Evolutionary conservation across 2,888 invertebrate species (phyloP), one percentile per base, ranked within the genome.

Genomic region (Lamellibrachia satsuma): DNA sequence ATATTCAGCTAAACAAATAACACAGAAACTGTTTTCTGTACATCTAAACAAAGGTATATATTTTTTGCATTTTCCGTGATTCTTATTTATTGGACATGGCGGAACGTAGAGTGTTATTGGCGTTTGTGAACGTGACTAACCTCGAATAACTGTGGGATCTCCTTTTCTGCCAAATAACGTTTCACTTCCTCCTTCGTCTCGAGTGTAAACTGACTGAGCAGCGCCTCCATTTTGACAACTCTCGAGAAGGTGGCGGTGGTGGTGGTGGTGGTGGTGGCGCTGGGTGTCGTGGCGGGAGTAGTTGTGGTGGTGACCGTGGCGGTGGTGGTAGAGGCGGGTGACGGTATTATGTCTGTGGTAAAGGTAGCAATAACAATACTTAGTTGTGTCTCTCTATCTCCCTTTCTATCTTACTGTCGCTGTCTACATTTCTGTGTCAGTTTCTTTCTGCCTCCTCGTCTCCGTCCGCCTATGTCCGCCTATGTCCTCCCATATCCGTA

Each of bases 141-240:
- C 75, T 75, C 75, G 75, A 75, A 75, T n/a, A 75, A 22, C 75
- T 75, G 75, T 2, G 75, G 75, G 4, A 75, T 75, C 75, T 75
- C 75, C 75, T 75, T 75, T 6, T 75, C 75, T 22, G 75, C 75
- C 75, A 75, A 22, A 22, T 75, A 75, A 22, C 75, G 75, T n/a
- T 75, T 75, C 75, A 75, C 75, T 75, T 75, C 75, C 75, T 75
- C 75, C n/a, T 75, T 75, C 75, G 75, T 75, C 75, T 75, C 75
- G 2, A 75, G 75, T 22, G 75, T 75, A n/a, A 75, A 75, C 22
- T 75, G 75, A 22, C 75, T 75, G 22, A 75, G 75, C 22, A 75
- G 75, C 22, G 75, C 75, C 75, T 75, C 75, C 75, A 75, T 75
- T 6, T 55, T 55, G 55, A 9, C 7, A 9, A 55, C 55, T 39